Conservation (phyloP, 2,113 vertebrate genomes). For the Phrynosoma blainvillii region DNA sequence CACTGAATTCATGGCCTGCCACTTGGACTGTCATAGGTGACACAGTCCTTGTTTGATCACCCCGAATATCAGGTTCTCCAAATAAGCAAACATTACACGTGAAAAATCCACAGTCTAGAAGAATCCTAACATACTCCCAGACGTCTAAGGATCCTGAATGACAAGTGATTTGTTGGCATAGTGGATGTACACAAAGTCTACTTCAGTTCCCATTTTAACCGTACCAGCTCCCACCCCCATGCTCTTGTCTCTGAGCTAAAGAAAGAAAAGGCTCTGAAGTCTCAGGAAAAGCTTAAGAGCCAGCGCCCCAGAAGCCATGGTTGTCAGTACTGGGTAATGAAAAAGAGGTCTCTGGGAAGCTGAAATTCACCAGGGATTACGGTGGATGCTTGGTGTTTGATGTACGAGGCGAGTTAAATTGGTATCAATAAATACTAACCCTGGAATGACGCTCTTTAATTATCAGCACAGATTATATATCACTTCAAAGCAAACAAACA, state of each 20-base stretch:
- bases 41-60: neutral
- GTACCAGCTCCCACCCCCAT: neutral
- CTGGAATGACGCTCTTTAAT: constrained; percentile 36
- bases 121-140: neutral
- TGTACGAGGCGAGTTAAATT: constrained; percentile 41
- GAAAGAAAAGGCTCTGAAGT: neutral
- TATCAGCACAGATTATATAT: constrained; percentile 43
- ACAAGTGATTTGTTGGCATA: neutral
- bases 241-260: neutral
- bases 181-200: neutral
- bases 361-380: constrained; percentile 32
- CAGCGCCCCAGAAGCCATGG: constrained; percentile 7
- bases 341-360: constrained; percentile 34
- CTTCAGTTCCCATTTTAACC: neutral
- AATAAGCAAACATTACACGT: neutral
- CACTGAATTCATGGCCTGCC: neutral
- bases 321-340: constrained; percentile 25
- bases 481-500: constrained; percentile 35
- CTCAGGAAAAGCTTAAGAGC: constrained; percentile 10
- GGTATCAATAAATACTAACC: constrained; percentile 43
- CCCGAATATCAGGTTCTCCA: neutral
- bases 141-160: neutral
- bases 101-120: neutral
- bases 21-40: neutral
- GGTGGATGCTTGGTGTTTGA: constrained; percentile 34